Base-by-base conservation (phyloP, 2,888 invertebrate genomes). In the Aradus depressus region DNA sequence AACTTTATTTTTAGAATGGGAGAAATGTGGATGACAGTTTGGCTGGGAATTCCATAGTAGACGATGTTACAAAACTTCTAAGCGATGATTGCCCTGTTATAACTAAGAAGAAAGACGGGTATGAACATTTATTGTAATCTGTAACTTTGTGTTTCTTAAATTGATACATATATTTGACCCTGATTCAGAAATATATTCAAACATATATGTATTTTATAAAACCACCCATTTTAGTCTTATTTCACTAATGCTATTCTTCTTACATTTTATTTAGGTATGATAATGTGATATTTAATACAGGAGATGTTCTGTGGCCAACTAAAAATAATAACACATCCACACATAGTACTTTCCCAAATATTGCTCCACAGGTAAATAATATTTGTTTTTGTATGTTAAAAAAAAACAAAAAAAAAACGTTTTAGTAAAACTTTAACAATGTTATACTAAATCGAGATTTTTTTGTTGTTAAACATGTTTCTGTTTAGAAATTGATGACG, bases 41-140 rank as follows among this genome's bases (percentile, higher is more conserved):
- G 61, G 73, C 74, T 70, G 72, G 75, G 62, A 77, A 76, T 65
- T 70, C 77, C 31, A 75, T 78, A 72, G 76, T 79, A 58, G 73
- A 75, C 60, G 78, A 79, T 64, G 77, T 78, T 64, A 75, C 77
- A 55, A 79, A 78, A 64, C 74, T 78, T 58, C 70, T 79, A 50
- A 78, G 78, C 64, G 78, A 79, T 62, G 74, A 75, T 57, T 49
- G 51, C 38, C 45, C 54, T 23, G 51, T 37, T 38, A 14, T 45
- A 47, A 16, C 44, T 21, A 51, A 45, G 38, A 51, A 45, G 34
- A 54, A 57, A 44, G 48, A 54, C 19, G 39, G 51, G 57, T 57
- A 39, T 34, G 49, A n/a, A n/a, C n/a, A n/a, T n/a, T n/a, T 49
- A 16, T 14, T 10, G 3, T 21, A 4, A 41, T 48, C 21, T 49